Percentiles rank a stretch among this genome's conserved stretches.
Conservation (phyloP, 2,888 invertebrate species). For the Cataglyphis albicans region DNA sequence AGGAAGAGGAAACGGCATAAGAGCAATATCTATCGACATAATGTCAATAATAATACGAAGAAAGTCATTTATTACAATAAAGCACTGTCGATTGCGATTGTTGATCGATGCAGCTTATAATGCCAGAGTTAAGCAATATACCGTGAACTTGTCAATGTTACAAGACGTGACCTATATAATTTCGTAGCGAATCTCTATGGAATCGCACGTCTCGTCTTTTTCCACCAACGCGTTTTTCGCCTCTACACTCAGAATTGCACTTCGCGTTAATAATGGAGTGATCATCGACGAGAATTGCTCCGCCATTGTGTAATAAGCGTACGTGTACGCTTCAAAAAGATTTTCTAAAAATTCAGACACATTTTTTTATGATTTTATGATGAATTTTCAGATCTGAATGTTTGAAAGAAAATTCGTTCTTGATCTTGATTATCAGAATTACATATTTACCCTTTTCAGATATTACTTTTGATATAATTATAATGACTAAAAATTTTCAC, state of each 20-base stretch:
- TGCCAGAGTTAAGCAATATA: slow-evolving; percentile 1
- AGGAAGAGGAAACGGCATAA: not conserved
- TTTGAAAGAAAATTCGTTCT: too few species aligned
- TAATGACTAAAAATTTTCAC: not conserved
- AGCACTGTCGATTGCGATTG: slow-evolving; percentile 1
- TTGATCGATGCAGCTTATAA: not conserved
- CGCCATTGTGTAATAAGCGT: not conserved
- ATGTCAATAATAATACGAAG: slow-evolving; percentile 15
- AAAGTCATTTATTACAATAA: slow-evolving; percentile 20
- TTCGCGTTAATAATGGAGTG: not conserved
- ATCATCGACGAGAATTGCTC: not conserved
- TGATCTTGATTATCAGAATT: not conserved
- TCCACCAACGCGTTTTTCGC: not conserved
- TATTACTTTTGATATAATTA: not conserved
- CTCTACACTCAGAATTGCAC: too few species aligned
- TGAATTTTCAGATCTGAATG: too few species aligned
- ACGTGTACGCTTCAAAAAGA: too few species aligned
- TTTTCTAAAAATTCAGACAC: too few species aligned
- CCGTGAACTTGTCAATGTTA: not conserved
- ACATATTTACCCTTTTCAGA: not conserved
- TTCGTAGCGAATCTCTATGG: slow-evolving; percentile 22
- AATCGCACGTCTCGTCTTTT: not conserved
- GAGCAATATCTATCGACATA: not conserved
- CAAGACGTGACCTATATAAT: slow-evolving; percentile 4
- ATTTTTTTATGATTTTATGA: too few species aligned